Base-by-base conservation (phyloP, 53 echinoderm and acorn worm genomes). In the Crossaster papposus region DNA sequence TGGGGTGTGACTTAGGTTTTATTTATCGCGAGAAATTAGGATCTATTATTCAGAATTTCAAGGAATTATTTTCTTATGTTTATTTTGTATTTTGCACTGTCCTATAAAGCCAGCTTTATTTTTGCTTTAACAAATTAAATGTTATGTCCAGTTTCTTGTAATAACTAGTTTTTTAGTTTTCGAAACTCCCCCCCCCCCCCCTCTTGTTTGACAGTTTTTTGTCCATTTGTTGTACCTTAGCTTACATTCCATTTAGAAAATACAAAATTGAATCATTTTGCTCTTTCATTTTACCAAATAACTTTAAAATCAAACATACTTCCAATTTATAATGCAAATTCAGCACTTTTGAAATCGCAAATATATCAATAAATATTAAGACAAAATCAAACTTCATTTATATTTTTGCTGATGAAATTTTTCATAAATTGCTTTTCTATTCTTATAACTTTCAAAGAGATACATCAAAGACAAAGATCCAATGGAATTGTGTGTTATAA, bases 11-110 rank as follows among this genome's bases (percentile, higher is more conserved):
- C 36, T 33, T 34, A n/a, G 44, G 5, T 44, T 33, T 74, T 24
- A 74, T 74, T 74, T 74, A 74, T 74, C 75, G 2, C 30, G 35
- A 74, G 36, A 74, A 74, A 74, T 33, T 36, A 74, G 1, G 13
- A 30, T 71, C 24, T 35, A 74, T 74, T 74, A 74, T 6, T 71
- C 72, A 74, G 22, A 29, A 36, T 35, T 32, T 74, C 4, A 74
- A 13, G 12, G 4, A 2, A 58, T 1, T 23, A 62, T 68, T 26
- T 26, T 12, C 9, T 68, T 68, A 10, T 68, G 68, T 68, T 26
- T 68, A 68, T 68, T 68, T 74, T 11, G 36, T 74, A 35, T 34
- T 14, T 74, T 74, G 12, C 11, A 5, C 31, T 31, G 33, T 33
- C 11, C 1, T 33, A 36, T 17, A 71, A 71, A 71, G 10, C 30